Evolutionary conservation across 2,888 invertebrate species (phyloP), one percentile per base, ranked within the genome.

Genomic region (Crossocerus cetratus): DNA sequence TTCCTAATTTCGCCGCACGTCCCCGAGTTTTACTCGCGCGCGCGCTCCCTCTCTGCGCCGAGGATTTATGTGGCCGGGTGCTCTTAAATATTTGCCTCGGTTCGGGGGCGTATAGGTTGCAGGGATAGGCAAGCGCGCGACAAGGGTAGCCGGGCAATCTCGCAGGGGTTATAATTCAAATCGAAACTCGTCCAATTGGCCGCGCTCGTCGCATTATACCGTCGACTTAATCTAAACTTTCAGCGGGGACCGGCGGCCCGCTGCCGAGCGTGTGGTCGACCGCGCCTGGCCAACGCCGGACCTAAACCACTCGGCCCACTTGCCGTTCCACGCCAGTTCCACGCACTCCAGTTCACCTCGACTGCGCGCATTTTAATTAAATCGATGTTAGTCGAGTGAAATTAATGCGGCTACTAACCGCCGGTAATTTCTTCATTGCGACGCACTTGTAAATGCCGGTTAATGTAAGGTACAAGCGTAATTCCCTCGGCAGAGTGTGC

Each of bases 191-290:
- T 84, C 83, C 86, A 83, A 87, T 87, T 87, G 86, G 81, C 76
- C 81, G 82, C 74, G 45, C 74, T 78, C 71, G 75, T 65, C 69
- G 84, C 84, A 85, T 87, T 87, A 87, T 86, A 83, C 85, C 18
- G 78, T 71, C 73, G 84, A 85, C 84, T 86, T 86, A 86, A 87
- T 86, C 86, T 84, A 87, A 87, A 87, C 78, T 87, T 88, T 86
- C 81, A 79, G 69, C 69, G 65, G 49, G 49, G 0, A 8, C 49
- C 1, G 8, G 49, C 14, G 32, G 32, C 5, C 32, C 32, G 32
- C 8, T 5, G 32, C 8, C n/a, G n/a, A n/a, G 1, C 32, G 32
- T 32, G 32, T 3, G 32, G 32, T 32, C 8, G 32, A 11, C 8
- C 32, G 32, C 11, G 32, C 32, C 32, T 32, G 32, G 11, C 32